A percentile compares a stretch with the other conserved stretches of the same genome.
Conservation (phyloP, 2,888 invertebrate genomes). For the Agrotis exclamationis region DNA sequence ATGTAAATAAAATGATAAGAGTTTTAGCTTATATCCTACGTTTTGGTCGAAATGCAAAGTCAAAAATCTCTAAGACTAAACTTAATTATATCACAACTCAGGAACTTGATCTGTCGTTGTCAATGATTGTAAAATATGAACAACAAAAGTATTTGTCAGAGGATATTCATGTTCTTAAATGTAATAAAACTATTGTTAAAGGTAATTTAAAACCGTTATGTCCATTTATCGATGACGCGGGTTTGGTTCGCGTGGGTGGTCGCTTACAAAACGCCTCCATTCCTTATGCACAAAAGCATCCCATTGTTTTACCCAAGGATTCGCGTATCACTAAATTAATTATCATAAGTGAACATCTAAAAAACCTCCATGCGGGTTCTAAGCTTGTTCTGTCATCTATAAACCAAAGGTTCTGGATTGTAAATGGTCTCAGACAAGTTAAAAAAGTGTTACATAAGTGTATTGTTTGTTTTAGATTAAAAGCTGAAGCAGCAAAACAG, state of each 20-base stretch:
- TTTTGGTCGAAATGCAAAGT: conserved; percentile 6
- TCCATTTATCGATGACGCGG: conserved; percentile 2
- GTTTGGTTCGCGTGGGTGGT: conserved; percentile 2
- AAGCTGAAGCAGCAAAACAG: no score
- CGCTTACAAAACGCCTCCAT: conserved; percentile 6
- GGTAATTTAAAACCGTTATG: conserved; percentile 4
- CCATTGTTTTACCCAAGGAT: conserved; percentile 4
- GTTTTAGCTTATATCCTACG: conserved; percentile 4
- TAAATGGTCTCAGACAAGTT: conserved; percentile 5
- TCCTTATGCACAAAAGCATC: conserved; percentile 11
- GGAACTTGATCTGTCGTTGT: conserved; percentile 7
- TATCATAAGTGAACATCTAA: conserved; percentile 6
- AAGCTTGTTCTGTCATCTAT: conserved; percentile 2
- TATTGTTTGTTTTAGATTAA: conserved; percentile 10
- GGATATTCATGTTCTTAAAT: conserved; percentile 1
- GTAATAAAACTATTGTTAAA: conserved; percentile 6
- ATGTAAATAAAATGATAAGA: conserved; percentile 3
- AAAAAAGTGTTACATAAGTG: conserved; percentile 1
- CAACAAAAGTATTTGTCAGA: conserved; percentile 5
- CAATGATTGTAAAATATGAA: conserved; percentile 10
- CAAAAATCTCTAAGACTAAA: neutral
- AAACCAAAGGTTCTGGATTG: conserved; percentile 10
- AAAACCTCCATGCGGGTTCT: conserved; percentile 11
- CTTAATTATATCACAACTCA: neutral
- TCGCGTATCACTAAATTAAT: conserved; percentile 10